Evolutionary conservation across 1,140 invertebrate species (phyloP).

Genomic region (Cryptotermes secundus): DNA sequence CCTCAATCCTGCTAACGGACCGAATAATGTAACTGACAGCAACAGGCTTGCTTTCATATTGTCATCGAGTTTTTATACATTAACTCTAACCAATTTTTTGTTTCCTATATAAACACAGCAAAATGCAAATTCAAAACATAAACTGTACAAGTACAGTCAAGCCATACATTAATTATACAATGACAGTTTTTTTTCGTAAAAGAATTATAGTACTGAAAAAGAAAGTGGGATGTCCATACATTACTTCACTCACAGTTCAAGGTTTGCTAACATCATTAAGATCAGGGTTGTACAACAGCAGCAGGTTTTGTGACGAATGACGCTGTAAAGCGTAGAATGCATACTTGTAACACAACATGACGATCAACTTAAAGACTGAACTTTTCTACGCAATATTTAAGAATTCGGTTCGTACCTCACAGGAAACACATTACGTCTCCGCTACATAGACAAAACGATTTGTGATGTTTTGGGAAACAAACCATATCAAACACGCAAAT

Average conservation of each 20-base stretch:
- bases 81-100: neutral
- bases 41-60: neutral
- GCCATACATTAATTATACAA: neutral
- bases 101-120: neutral
- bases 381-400: no score
- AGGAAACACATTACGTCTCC: no score
- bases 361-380: no score
- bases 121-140: no score
- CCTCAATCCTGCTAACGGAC: neutral
- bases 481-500: no score
- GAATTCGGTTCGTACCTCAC: no score
- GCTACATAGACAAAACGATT: no score
- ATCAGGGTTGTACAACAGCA: no score
- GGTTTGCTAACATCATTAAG: neutral
- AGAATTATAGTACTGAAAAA: neutral
- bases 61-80: neutral
- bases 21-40: neutral
- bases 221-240: neutral
- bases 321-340: no score
- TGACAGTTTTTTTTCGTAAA: neutral
- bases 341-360: no score
- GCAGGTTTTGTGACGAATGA: no score
- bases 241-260: neutral
- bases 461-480: no score
- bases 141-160: neutral